These are phyloP conservation scores for Drosophila rellima DNA, from an alignment of 2,888 invertebrate species.

Conservation along the genomic window DNA sequence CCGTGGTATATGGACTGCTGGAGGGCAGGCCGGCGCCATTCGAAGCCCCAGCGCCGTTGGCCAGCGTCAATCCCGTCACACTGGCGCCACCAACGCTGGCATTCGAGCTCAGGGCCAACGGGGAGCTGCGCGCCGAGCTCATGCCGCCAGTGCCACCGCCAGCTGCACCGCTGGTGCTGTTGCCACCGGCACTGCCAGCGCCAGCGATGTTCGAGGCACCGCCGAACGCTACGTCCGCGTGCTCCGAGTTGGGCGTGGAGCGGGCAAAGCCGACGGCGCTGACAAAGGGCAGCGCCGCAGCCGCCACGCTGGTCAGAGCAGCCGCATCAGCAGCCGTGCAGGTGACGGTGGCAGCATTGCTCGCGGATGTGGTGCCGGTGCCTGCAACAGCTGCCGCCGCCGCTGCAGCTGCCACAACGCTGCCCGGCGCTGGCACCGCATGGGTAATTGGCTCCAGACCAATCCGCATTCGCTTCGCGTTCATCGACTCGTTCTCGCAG, in stretches of 20 bases:
- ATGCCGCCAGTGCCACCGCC: constrained; percentile 75
- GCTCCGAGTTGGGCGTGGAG: constrained; percentile 84
- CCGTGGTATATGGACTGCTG: constrained; percentile 84
- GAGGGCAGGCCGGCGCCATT: constrained; percentile 82
- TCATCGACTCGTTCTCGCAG: constrained; percentile 98
- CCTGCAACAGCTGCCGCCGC: constrained; percentile 82
- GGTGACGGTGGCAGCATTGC: constrained; percentile 80
- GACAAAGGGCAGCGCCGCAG: constrained; percentile 79
- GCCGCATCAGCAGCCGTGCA: constrained; percentile 75
- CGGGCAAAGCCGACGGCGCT: constrained; percentile 82
- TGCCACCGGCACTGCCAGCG: constrained; percentile 58
- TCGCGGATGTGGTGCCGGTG: constrained; percentile 72
- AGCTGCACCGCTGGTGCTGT: constrained; percentile 62
- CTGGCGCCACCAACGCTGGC: constrained; percentile 80
- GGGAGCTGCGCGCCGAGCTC: constrained; percentile 85
- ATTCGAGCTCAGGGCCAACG: constrained; percentile 83
- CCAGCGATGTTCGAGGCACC: constrained; percentile 72
- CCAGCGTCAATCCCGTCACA: constrained; percentile 77
- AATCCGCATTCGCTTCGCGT: constrained; percentile 98
- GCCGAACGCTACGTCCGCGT: constrained; percentile 79
- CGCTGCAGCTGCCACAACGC: constrained; percentile 83
- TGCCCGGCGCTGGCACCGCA: constrained; percentile 89
- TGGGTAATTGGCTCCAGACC: constrained; percentile 97
- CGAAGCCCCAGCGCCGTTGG: constrained; percentile 79
- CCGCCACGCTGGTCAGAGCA: constrained; percentile 73